phyloP scores from a whole-genome alignment of 2,888 invertebrate genomes.

The Lathronympha strigana region DNA sequence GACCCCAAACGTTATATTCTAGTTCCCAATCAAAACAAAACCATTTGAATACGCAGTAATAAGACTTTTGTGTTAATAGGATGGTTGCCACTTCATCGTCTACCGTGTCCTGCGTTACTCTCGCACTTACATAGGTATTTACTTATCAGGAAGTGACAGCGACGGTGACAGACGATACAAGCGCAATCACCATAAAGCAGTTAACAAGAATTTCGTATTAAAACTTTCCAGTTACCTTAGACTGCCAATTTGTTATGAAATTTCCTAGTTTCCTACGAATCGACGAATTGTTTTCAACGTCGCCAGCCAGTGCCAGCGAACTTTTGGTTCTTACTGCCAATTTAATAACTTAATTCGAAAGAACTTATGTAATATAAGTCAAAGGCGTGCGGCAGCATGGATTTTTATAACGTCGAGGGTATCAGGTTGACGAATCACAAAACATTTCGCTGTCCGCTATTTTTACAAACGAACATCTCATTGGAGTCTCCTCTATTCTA shows the following conservation, averaged over 20 bases:
- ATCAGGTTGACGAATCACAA: too few relatives aligned
- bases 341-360: neutral
- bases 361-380: too few relatives aligned
- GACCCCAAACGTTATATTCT: too few relatives aligned
- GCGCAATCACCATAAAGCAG: constrained; percentile 5
- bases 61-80: too few relatives aligned
- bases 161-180: neutral
- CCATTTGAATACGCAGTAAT: too few relatives aligned
- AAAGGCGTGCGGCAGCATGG: too few relatives aligned
- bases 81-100: neutral
- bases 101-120: neutral
- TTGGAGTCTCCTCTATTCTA: too few relatives aligned
- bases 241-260: constrained; percentile 12
- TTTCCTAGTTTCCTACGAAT: constrained; percentile 12
- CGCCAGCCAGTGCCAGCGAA: constrained; percentile 2
- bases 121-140: neutral
- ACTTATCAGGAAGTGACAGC: neutral
- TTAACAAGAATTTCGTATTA: constrained; percentile 4
- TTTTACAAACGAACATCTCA: too few relatives aligned
- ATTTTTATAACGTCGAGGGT: too few relatives aligned
- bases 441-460: too few relatives aligned
- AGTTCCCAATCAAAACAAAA: too few relatives aligned
- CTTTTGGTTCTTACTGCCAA: neutral
- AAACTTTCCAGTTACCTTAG: constrained; percentile 10
- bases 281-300: constrained; percentile 7